A percentile compares a stretch with the other conserved stretches of the same genome.
phyloP scores from a whole-genome alignment of 2,113 vertebrate species.

The Labeo rohita region DNA sequence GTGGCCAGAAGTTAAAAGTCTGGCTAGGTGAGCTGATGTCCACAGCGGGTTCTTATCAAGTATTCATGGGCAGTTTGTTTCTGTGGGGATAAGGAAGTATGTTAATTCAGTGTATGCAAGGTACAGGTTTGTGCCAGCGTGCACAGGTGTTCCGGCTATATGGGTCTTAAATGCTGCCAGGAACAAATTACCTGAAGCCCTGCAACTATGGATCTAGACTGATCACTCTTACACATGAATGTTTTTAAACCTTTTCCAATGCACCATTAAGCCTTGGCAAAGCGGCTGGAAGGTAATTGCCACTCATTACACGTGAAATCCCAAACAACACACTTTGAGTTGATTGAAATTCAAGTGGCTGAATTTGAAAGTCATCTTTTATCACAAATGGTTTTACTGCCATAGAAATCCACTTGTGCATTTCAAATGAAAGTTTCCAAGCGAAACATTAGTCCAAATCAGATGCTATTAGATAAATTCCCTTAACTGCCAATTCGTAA shows the following conservation, averaged over 20 bases:
- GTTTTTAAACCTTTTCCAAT: conserved; percentile 35
- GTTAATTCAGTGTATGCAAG: not conserved
- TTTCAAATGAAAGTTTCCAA: conserved; percentile 15
- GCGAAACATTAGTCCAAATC: not conserved
- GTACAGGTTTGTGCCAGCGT: not conserved
- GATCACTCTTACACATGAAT: conserved; percentile 14
- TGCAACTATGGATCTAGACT: not conserved
- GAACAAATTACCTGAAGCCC: conserved; percentile 1
- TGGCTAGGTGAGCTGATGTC: not conserved
- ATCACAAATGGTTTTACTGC: not conserved
- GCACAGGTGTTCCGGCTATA: conserved; percentile 16
- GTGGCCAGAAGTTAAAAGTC: not conserved
- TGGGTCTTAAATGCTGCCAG: conserved; percentile 20
- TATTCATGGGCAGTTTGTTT: not conserved
- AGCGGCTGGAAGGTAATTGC: not conserved
- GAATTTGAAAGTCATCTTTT: conserved; percentile 2
- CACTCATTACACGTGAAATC: conserved; percentile 7
- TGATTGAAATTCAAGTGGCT: conserved; percentile 30
- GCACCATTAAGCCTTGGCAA: conserved; percentile 6
- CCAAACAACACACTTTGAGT: not conserved
- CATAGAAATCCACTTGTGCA: conserved; percentile 3
- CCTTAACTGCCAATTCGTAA: not conserved
- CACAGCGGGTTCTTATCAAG: not conserved
- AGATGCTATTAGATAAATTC: not conserved
- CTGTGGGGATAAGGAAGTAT: not conserved